Percentiles rank a stretch among this genome's conserved stretches.
Evolutionary conservation across 1,140 invertebrate genomes (phyloP).

Genomic region (Drosophila nebulosa): DNA sequence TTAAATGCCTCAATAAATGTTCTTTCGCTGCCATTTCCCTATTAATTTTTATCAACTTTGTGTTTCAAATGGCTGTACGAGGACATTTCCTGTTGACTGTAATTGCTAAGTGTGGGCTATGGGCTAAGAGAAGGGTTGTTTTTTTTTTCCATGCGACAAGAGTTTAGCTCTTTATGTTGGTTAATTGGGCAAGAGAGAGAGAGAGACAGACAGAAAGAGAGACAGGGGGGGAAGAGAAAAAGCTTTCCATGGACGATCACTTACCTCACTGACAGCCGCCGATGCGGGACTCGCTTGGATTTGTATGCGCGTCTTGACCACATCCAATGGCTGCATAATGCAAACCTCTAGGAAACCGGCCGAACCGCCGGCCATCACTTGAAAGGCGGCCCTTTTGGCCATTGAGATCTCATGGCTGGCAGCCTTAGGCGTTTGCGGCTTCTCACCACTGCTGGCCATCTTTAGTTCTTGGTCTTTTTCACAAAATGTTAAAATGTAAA

Average conservation of each 20-base stretch:
- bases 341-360: slow-evolving; percentile 97
- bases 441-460: background rate
- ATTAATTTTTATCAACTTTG: too few relatives aligned
- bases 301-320: slow-evolving; percentile 94
- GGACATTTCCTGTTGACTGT: background rate
- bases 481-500: background rate
- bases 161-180: background rate
- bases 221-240: too few relatives aligned
- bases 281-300: slow-evolving; percentile 84
- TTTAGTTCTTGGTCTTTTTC: too few relatives aligned
- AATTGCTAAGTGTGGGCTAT: too few relatives aligned
- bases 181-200: background rate
- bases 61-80: background rate
- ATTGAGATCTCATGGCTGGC: slow-evolving; percentile 33
- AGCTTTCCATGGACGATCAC: background rate
- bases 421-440: background rate
- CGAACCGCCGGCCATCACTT: slow-evolving; percentile 93
- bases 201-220: background rate
- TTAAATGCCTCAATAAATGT: too few relatives aligned
- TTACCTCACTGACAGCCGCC: slow-evolving; percentile 35
- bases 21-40: too few relatives aligned
- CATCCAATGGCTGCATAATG: slow-evolving; percentile 96
- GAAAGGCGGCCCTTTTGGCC: slow-evolving; percentile 88
- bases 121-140: too few relatives aligned
- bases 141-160: too few relatives aligned